Conservation (phyloP, 2,888 invertebrate species). For the Sphaeridia pumilis region DNA sequence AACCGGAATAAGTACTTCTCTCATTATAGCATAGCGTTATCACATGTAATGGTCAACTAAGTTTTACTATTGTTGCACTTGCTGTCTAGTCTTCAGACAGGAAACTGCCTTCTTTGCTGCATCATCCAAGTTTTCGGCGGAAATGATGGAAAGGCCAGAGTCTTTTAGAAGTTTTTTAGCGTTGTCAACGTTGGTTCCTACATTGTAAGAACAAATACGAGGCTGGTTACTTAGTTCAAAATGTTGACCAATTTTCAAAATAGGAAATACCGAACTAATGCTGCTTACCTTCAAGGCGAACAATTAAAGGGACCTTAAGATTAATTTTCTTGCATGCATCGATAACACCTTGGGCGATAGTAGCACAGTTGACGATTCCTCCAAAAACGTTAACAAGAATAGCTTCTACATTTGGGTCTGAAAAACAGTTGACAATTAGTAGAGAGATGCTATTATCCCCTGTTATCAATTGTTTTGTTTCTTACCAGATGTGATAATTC, state of each 20-base stretch:
- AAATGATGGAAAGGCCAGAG: conserved; percentile 70
- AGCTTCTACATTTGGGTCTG: conserved; percentile 78
- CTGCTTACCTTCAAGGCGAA: conserved; percentile 76
- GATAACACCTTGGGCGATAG: conserved; percentile 90
- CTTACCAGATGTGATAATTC: conserved; percentile 65
- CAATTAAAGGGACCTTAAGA: conserved; percentile 76
- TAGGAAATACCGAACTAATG: no score
- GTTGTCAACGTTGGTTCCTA: conserved; percentile 69
- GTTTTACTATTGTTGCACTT: no score
- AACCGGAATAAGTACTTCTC: no score
- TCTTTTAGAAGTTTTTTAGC: conserved; percentile 71
- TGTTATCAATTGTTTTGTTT: background rate
- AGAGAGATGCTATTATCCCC: background rate
- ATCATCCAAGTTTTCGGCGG: conserved; percentile 77
- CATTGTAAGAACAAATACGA: conserved; percentile 25
- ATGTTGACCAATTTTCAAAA: background rate
- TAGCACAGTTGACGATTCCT: conserved; percentile 96
- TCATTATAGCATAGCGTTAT: no score
- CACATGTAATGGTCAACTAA: no score
- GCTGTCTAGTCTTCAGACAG: no score
- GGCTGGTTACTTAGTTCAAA: background rate
- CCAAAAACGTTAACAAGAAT: conserved; percentile 98
- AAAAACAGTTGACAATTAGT: conserved; percentile 29
- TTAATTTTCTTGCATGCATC: conserved; percentile 69
- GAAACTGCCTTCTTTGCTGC: conserved; percentile 79